Evolutionary conservation across 1,140 invertebrate species (phyloP).

Genomic region (Bombus cullumanus): DNA sequence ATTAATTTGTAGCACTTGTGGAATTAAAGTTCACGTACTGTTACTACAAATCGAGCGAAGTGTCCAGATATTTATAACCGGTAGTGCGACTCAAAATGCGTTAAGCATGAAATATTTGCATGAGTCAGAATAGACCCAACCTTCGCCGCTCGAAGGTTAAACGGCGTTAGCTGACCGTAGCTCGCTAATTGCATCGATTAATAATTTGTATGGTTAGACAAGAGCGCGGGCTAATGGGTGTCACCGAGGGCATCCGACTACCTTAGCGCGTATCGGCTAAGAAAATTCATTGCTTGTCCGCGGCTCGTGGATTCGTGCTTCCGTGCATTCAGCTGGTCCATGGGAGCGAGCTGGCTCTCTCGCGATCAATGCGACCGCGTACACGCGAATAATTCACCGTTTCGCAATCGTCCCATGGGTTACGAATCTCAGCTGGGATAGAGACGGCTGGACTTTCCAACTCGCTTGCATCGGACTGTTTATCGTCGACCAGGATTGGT

Average conservation of each 20-base stretch:
- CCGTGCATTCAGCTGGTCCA: conserved; percentile 32
- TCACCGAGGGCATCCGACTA: conserved; percentile 25
- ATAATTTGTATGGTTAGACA: conserved; percentile 64
- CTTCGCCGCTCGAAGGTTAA: neutral
- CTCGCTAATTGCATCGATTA: conserved; percentile 73
- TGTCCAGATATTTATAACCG: neutral
- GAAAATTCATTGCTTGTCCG: conserved; percentile 22
- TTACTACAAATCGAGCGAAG: neutral
- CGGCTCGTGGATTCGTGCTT: conserved; percentile 38
- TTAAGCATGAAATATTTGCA: neutral
- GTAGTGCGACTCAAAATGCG: too few species aligned
- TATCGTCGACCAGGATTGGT: neutral
- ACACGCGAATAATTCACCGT: conserved; percentile 38
- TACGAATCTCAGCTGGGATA: conserved; percentile 25
- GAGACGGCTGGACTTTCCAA: conserved; percentile 1
- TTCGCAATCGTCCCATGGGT: conserved; percentile 27
- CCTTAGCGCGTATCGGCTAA: neutral
- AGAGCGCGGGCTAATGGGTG: conserved; percentile 43
- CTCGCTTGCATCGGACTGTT: neutral
- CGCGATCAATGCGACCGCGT: conserved; percentile 2
- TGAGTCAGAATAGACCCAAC: neutral
- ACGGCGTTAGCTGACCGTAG: neutral
- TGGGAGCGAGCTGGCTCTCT: conserved; percentile 15
- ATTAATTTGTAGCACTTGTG: too few species aligned
- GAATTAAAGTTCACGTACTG: neutral